These are phyloP conservation scores for Rattus norvegicus DNA, from an alignment of 2,113 vertebrate genomes.

Conservation along the genomic window DNA sequence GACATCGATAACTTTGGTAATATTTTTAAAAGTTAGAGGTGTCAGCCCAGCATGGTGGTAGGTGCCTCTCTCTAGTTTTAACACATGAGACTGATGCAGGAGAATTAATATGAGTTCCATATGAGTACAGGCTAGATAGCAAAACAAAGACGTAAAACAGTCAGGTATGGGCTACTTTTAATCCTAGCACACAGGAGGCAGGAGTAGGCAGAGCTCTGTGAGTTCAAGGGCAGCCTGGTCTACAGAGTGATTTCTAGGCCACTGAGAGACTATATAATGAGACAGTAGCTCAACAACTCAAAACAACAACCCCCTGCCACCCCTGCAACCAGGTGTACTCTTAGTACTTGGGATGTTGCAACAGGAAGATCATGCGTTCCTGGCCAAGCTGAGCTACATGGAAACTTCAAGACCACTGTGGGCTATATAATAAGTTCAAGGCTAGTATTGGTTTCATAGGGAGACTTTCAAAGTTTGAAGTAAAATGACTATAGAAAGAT, in stretches of 20 bases:
- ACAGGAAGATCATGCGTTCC: neutral
- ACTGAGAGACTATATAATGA: neutral
- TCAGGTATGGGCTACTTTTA: neutral
- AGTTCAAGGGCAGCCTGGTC: neutral
- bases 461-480: neutral
- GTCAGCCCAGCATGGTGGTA: neutral
- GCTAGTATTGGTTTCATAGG: neutral
- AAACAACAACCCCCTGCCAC: neutral
- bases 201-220: neutral
- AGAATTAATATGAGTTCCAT: neutral
- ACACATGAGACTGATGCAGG: neutral
- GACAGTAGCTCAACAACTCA: neutral
- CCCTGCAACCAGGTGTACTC: neutral
- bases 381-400: neutral
- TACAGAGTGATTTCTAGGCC: neutral
- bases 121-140: neutral
- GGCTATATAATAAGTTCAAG: neutral
- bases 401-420: neutral
- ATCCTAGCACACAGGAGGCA: neutral
- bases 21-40: neutral
- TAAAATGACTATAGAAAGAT: conserved; percentile 42
- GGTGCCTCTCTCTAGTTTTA: neutral
- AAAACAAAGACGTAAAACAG: neutral
- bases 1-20: neutral
- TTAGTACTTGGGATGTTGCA: neutral